Evolutionary conservation across 2,797 vertebrate species (phyloP), one percentile per base, ranked within the genome.

Genomic region (Danio jaintianensis): DNA sequence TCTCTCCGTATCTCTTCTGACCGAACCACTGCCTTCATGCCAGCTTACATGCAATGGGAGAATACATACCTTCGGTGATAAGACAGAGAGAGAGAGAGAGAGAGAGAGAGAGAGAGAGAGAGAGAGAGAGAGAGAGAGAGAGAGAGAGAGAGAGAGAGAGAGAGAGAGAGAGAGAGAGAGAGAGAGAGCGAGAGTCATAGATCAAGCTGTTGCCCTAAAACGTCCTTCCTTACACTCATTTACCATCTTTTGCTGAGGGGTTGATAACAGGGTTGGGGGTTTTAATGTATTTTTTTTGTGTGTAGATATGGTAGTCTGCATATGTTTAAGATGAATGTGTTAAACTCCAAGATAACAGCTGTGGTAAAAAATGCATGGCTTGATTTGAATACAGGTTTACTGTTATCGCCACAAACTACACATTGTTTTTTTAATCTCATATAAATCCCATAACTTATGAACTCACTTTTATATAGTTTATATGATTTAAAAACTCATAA

Each of bases 1-100:
- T 77, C 58, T 80, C 64, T 20, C 83, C 66, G 42, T 82, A 82
- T 83, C 81, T 78, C 79, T 42, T 82, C 75, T 47, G 74, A 76
- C 70, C 36, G 71, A 81, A 78, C 75, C 64, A 55, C 73, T 62
- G 80, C 47, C 63, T 67, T 55, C 38, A 76, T 58, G 66, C 53
- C 61, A 38, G 53, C 56, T 55, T 56, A 15, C 42, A 76, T 55
- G 53, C 74, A 68, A n/a, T 53, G 72, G 66, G 80, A 72, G 61
- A 59, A 68, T 56, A 68, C 59, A 73, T 66, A 67, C 45, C 38
- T 71, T 81, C 50, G 62, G 68, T 43, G 82, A 84, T 86, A 84
- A 82, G 74, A 53, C 62, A 22, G 22, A 58, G 45, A 63, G 40
- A 45, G 68, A 73, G 74, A n/a, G n/a, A n/a, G n/a, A n/a, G n/a